phyloP scores from a whole-genome alignment of 2,113 vertebrate species.

The Eolophus roseicapilla region DNA sequence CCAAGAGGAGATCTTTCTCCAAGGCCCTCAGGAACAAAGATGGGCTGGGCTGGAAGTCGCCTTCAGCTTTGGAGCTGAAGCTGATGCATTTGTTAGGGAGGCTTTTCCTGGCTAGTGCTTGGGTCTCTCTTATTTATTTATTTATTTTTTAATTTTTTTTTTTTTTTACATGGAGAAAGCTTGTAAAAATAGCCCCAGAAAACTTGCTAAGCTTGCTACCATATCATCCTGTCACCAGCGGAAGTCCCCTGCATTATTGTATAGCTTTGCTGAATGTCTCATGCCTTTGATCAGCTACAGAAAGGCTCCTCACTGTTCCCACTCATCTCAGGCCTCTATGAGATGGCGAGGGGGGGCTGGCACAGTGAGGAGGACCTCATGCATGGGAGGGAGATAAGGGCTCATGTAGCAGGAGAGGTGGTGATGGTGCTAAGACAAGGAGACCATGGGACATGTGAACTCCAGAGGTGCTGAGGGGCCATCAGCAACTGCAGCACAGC shows the following conservation, averaged over 20 bases:
- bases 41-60: constrained; percentile 31
- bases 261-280: neutral
- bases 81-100: constrained; percentile 23
- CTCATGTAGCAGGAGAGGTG: neutral
- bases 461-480: neutral
- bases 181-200: neutral
- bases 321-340: rapidly evolving
- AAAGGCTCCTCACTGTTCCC: neutral
- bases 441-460: rapidly evolving
- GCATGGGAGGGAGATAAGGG: rapidly evolving
- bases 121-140: neutral
- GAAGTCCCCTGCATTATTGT: neutral
- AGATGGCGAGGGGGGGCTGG: neutral
- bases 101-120: neutral
- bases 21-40: constrained; percentile 32
- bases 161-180: neutral
- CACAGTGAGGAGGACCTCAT: rapidly evolving
- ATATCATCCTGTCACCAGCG: neutral
- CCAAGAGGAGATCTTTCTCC: constrained; percentile 62
- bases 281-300: neutral
- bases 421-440: rapidly evolving
- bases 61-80: constrained; percentile 40
- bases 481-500: neutral
- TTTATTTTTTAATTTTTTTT: neutral
- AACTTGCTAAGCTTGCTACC: neutral